Evolutionary conservation across 2,113 vertebrate genomes (phyloP).

Genomic region (Aptenodytes forsteri): DNA sequence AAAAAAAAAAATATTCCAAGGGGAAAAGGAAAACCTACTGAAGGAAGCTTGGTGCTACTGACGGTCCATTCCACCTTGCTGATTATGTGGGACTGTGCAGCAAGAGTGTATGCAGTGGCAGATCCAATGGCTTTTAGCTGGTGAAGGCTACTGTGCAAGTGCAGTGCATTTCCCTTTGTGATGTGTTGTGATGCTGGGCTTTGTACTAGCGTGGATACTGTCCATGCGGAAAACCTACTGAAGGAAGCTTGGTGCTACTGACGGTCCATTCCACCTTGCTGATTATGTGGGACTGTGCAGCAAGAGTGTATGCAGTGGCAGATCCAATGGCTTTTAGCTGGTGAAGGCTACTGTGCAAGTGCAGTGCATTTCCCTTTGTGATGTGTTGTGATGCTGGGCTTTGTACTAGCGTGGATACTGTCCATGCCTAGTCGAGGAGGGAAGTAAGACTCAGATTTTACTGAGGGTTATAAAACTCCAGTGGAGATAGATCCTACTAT

Average conservation of each 20-base stretch:
- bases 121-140: no score
- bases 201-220: no score
- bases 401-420: not conserved
- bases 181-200: no score
- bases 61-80: no score
- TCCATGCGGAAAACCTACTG: not conserved
- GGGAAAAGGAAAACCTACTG: not conserved
- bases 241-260: not conserved
- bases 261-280: rapidly evolving
- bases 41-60: no score
- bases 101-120: no score
- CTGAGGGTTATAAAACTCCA: not conserved
- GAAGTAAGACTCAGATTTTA: not conserved
- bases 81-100: no score
- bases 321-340: not conserved
- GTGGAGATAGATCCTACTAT: not conserved
- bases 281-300: not conserved
- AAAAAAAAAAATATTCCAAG: no score
- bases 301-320: not conserved
- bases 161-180: no score
- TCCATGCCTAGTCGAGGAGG: not conserved
- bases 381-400: not conserved
- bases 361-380: not conserved
- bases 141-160: no score
- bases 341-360: not conserved